Conservation (phyloP, 2,113 vertebrate genomes). For the Anguilla rostrata region DNA sequence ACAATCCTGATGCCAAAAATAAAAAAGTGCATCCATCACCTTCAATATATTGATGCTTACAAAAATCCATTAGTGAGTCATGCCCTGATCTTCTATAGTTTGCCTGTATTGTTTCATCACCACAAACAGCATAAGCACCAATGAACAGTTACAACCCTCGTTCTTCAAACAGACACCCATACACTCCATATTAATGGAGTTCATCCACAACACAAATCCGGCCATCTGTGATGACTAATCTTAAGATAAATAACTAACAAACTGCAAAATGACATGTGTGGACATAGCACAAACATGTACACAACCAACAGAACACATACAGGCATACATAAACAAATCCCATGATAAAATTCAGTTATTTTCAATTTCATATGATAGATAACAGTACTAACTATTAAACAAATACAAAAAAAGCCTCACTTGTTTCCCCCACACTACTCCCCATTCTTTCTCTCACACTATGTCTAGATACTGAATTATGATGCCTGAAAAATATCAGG, state of each 20-base stretch:
- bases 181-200: not conserved
- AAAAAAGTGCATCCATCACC: constrained; percentile 4
- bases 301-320: too few relatives aligned
- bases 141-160: not conserved
- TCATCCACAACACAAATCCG: not conserved
- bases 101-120: not conserved
- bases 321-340: not conserved
- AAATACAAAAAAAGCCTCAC: not conserved
- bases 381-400: not conserved
- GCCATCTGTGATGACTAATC: not conserved
- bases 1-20: not conserved
- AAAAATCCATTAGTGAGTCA: not conserved
- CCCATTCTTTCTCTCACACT: not conserved
- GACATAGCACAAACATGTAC: not conserved
- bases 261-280: not conserved
- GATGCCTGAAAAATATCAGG: not conserved
- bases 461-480: too few relatives aligned
- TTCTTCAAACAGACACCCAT: not conserved
- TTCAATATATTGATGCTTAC: not conserved
- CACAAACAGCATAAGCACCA: not conserved
- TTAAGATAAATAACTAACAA: not conserved
- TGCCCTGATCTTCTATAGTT: not conserved
- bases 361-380: not conserved
- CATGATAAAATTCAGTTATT: not conserved
- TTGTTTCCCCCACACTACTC: too few relatives aligned